phyloP scores from a whole-genome alignment of 2,797 vertebrate genomes.

The Cynodonichthys magdalenae region DNA sequence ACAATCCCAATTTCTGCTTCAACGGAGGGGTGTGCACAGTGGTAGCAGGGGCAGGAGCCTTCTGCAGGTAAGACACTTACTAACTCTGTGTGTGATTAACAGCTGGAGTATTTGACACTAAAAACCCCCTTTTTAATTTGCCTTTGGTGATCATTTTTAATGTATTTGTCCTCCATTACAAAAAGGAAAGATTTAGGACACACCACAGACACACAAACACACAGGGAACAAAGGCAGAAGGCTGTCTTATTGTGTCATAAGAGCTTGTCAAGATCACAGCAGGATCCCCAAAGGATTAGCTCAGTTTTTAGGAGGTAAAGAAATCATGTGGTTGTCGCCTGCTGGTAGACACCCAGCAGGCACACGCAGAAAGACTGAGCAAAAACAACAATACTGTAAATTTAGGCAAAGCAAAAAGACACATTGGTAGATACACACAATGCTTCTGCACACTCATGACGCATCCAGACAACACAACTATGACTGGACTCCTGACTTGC shows the following conservation, averaged over 20 bases:
- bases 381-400: conserved; percentile 26
- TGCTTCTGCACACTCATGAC: neutral
- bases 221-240: conserved; percentile 49
- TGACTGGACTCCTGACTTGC: conserved; percentile 14
- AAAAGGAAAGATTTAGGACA: conserved; percentile 57
- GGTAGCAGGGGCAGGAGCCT: conserved; percentile 89
- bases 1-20: conserved; percentile 89
- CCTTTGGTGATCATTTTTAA: conserved; percentile 32
- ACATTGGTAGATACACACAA: conserved; percentile 1
- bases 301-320: conserved; percentile 45
- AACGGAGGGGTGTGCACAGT: conserved; percentile 92
- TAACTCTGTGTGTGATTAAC: neutral
- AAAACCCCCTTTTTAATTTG: conserved; percentile 26
- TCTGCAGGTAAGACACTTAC: conserved; percentile 87
- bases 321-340: conserved; percentile 15
- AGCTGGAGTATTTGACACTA: neutral
- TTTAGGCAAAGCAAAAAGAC: conserved; percentile 8
- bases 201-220: conserved; percentile 23
- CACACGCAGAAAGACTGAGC: conserved; percentile 16
- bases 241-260: conserved; percentile 59
- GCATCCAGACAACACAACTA: neutral
- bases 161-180: conserved; percentile 31
- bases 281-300: conserved; percentile 62
- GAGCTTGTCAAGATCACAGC: conserved; percentile 66
- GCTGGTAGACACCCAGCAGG: conserved; percentile 24